These are phyloP conservation scores for Rhogogaster chlorosoma DNA, from an alignment of 2,888 invertebrate species.

Conservation along the genomic window DNA sequence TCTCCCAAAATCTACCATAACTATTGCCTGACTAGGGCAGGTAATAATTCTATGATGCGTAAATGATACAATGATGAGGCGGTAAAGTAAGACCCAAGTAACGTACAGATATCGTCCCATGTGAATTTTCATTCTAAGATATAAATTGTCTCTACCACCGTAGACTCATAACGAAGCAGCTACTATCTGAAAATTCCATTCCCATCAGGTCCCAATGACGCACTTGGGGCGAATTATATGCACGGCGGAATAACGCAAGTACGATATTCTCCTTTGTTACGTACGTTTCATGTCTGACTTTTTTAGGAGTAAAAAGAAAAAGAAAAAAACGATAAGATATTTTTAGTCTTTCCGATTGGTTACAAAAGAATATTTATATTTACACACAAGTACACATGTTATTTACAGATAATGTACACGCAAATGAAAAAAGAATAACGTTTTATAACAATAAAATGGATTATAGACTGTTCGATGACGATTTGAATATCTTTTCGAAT, in stretches of 20 bases:
- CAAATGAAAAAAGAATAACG: not conserved
- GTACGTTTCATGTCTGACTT: not conserved
- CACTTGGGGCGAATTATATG: constrained; percentile 30
- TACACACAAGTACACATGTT: constrained; percentile 33
- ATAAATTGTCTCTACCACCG: not conserved
- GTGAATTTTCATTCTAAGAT: not conserved
- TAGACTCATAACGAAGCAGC: constrained; percentile 6
- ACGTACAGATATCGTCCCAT: not conserved
- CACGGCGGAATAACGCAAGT: not conserved
- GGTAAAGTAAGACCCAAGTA: not conserved
- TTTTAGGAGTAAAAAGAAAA: not conserved
- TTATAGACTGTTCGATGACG: constrained; percentile 16
- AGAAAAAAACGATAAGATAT: not conserved
- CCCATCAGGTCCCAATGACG: constrained; percentile 34
- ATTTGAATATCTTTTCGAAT: constrained; percentile 82
- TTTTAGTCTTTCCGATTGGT: not conserved
- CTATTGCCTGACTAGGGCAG: not conserved
- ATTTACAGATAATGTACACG: constrained; percentile 36
- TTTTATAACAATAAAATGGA: not conserved
- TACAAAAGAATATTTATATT: not conserved
- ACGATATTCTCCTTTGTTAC: not conserved
- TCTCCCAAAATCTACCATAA: not conserved
- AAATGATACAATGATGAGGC: not conserved
- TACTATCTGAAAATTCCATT: constrained; percentile 35
- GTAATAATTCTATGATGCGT: not conserved